Conservation (phyloP, 1,140 invertebrate genomes). For the Helicoverpa zea region DNA sequence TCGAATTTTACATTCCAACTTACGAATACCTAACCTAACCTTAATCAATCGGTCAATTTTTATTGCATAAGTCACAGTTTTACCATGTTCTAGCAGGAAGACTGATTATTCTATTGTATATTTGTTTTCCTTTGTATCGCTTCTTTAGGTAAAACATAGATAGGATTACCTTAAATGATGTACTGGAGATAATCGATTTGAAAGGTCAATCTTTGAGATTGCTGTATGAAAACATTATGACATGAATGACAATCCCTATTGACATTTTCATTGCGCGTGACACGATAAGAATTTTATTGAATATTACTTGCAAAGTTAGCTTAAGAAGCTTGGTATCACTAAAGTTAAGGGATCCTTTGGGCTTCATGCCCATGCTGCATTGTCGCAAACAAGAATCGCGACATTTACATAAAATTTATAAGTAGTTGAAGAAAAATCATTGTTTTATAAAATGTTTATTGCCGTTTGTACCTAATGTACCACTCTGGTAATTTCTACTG, state of each 20-base stretch:
- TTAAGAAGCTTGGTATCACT: conserved; percentile 54
- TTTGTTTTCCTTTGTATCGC: conserved; percentile 40
- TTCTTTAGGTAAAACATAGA: conserved; percentile 44
- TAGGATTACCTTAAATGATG: conserved; percentile 30
- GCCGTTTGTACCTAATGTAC: conserved; percentile 54
- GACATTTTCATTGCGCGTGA: conserved; percentile 10
- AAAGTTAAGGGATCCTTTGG: conserved; percentile 31
- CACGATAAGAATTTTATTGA: conserved; percentile 2
- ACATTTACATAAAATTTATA: conserved; percentile 38
- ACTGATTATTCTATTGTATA: conserved; percentile 57
- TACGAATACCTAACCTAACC: conserved; percentile 9
- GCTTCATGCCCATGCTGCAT: conserved; percentile 21
- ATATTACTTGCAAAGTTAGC: conserved; percentile 44
- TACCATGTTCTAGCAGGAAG: conserved; percentile 54
- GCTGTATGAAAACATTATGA: neutral
- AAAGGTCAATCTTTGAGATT: conserved; percentile 26
- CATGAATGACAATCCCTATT: conserved; percentile 3
- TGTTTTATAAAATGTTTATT: conserved; percentile 58
- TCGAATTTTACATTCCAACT: conserved; percentile 7
- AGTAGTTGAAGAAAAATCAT: conserved; percentile 49
- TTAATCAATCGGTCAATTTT: conserved; percentile 29
- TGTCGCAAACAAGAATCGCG: neutral
- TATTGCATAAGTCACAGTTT: conserved; percentile 39
- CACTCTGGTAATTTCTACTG: conserved; percentile 47
- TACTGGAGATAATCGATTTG: conserved; percentile 7